Evolutionary conservation across 37 sponge, comb jelly and placozoan genomes (phyloP), one percentile per base, ranked within the genome.

Genomic region (Haliclona indistincta): DNA sequence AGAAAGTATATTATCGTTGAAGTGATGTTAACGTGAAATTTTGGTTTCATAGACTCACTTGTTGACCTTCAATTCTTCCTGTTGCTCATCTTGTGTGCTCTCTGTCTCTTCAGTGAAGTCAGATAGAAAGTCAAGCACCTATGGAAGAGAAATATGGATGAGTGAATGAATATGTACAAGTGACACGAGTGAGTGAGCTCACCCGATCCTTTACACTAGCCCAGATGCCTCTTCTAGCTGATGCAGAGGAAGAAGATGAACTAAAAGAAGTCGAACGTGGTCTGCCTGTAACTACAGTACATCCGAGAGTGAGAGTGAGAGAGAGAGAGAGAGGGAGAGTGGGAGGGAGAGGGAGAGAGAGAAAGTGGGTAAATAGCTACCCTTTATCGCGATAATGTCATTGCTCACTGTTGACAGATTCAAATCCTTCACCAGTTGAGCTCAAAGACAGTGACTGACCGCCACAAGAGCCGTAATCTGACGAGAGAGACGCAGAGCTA

Each of bases 71-170:
- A 88, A 73, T 1, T 71, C 53, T 17, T 80, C 85, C 29, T 84
- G 76, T 17, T 38, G 39, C 37, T 37, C 52, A 25, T 44, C 39
- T 0, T 58, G 64, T 1, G 60, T 43, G 7, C 49, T 35, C 0
- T 39, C 25, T 1, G 64, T 28, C 4, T 80, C 72, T 34, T 84
- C 90, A 47, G 82, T 72, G 66, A 89, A 81, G 65, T 84, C 85
- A 64, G 69, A 71, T 7, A 84, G 41, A 11, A 84, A 45, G 19
- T 89, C 76, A 65, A 74, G 75, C 60, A 79, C 35, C 84, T 85
- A 47, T 25, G 35, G 23, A 43, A 2, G 7, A 70, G 58, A 58
- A 34, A 38, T 25, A 60, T 61, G 26, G 22, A 39, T 41, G 30
- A 58, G 44, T 60, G 43, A 25, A 39, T 20, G 38, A 25, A 17